A percentile compares a stretch with the other conserved stretches of the same genome.
Evolutionary conservation across 2,113 vertebrate species (phyloP).

Genomic region (Centropus unirufus): DNA sequence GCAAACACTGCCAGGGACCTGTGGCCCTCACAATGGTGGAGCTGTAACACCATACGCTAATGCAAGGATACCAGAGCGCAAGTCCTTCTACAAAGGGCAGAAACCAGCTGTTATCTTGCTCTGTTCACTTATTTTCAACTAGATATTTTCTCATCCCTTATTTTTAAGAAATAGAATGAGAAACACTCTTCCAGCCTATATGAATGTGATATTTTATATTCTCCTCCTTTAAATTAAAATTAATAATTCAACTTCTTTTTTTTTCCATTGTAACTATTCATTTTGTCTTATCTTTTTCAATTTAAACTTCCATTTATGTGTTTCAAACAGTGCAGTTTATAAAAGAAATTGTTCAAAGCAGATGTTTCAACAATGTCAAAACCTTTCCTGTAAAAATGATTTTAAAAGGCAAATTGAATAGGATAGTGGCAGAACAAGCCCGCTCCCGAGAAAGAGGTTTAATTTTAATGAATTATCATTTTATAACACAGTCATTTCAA

Average conservation of each 20-base stretch:
- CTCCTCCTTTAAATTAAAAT: neutral
- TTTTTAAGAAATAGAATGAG: neutral
- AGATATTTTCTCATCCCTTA: neutral
- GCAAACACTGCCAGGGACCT: rapidly evolving
- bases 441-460: neutral
- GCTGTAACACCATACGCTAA: neutral
- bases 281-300: slow-evolving; percentile 1
- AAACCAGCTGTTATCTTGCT: neutral
- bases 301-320: neutral
- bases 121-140: neutral
- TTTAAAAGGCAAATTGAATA: neutral
- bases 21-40: neutral
- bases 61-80: neutral
- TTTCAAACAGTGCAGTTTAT: neutral
- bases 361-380: slow-evolving; percentile 24
- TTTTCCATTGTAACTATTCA: neutral
- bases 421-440: neutral
- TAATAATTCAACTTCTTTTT: neutral
- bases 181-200: neutral
- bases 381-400: neutral
- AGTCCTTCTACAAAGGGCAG: neutral
- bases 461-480: neutral
- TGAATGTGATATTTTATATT: neutral
- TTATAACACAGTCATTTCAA: neutral
- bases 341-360: slow-evolving; percentile 16